Conservation (phyloP, 2,113 vertebrate genomes). For the Entelurus aequoreus region DNA sequence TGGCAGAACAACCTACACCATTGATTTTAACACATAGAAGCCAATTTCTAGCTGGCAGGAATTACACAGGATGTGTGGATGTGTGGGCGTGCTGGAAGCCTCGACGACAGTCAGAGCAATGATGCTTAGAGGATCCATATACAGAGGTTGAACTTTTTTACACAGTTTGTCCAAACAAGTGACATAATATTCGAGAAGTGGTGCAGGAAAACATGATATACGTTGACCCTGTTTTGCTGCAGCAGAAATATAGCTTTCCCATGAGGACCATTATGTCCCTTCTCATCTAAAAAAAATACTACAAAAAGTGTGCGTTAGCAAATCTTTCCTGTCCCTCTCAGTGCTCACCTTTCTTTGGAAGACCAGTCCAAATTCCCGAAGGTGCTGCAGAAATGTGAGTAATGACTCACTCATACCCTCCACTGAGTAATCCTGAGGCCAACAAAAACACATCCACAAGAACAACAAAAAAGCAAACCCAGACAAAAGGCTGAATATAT, state of each 20-base stretch:
- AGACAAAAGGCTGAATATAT: not conserved
- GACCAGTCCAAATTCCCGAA: slow-evolving; percentile 87
- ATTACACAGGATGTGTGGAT: no score
- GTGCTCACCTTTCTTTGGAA: slow-evolving; percentile 87
- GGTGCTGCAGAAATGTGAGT: slow-evolving; percentile 86
- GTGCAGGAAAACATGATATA: not conserved
- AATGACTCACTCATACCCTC: slow-evolving; percentile 94
- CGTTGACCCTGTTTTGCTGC: not conserved
- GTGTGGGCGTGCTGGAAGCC: no score
- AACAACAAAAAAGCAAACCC: not conserved
- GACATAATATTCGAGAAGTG: not conserved
- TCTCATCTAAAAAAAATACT: not conserved
- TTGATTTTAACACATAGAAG: no score
- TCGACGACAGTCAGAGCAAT: no score
- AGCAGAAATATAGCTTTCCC: not conserved
- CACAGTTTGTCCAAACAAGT: no score
- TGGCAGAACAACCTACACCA: no score
- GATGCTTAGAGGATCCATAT: no score
- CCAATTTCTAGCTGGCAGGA: no score
- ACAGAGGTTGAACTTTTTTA: no score
- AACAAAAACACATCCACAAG: slow-evolving; percentile 3
- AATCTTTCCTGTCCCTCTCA: not conserved
- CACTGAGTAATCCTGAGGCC: slow-evolving; percentile 85
- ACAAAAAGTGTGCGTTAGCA: not conserved
- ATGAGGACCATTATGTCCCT: not conserved